Evolutionary conservation across 1,140 invertebrate genomes (phyloP).

Genomic region (Neuroterus valhalla): DNA sequence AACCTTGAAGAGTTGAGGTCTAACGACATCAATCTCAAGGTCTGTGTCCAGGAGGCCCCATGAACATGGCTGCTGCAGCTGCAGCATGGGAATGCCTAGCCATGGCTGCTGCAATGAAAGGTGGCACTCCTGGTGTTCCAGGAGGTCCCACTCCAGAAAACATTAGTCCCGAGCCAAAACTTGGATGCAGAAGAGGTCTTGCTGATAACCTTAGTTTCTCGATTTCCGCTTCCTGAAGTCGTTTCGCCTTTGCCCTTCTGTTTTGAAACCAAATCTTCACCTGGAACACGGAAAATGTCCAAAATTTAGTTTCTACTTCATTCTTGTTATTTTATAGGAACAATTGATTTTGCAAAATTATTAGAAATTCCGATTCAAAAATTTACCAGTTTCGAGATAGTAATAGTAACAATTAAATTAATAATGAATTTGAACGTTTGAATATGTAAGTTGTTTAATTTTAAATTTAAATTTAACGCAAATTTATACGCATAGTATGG

Average conservation of each 20-base stretch:
- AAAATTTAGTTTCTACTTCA: neutral
- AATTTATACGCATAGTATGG: no score
- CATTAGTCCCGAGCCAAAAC: conserved; percentile 72
- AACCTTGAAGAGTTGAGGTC: conserved; percentile 11
- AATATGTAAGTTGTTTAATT: no score
- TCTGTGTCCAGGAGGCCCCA: conserved; percentile 72
- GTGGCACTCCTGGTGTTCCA: conserved; percentile 70
- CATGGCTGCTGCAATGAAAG: conserved; percentile 73
- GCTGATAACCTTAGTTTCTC: conserved; percentile 90
- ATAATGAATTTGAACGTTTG: no score
- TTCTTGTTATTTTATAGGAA: neutral
- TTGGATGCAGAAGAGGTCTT: conserved; percentile 70
- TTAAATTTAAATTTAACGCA: no score
- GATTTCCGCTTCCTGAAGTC: conserved; percentile 95
- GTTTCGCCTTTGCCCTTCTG: conserved; percentile 93
- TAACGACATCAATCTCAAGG: conserved; percentile 56
- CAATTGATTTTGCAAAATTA: neutral
- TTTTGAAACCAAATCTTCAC: conserved; percentile 99
- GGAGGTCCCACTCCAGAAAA: conserved; percentile 72
- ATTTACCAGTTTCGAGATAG: no score
- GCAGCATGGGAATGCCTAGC: conserved; percentile 73
- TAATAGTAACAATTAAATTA: no score
- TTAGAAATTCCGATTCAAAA: neutral
- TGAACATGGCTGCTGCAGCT: conserved; percentile 74
- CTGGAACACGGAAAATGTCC: conserved; percentile 72